phyloP scores from a whole-genome alignment of 1,140 invertebrate genomes.

The Heliconius melpomene region DNA sequence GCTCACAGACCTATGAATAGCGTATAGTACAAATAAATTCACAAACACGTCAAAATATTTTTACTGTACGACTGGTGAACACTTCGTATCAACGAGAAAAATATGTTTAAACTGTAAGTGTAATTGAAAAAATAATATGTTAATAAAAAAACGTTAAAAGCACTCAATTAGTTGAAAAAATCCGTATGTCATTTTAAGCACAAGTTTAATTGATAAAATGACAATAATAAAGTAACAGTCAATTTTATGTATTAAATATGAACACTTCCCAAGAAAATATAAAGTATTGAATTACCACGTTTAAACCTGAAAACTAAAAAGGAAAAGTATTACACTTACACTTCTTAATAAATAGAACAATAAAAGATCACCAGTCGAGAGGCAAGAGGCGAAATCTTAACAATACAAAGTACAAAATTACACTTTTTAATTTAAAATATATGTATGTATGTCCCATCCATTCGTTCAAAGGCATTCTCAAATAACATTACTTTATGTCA shows the following conservation, averaged over 20 bases:
- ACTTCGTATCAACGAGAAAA: not conserved
- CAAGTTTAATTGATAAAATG: too few relatives aligned
- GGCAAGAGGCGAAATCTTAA: constrained; percentile 46
- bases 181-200: too few relatives aligned
- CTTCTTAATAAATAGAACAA: constrained; percentile 6
- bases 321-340: not conserved
- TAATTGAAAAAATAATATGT: not conserved
- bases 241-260: too few relatives aligned
- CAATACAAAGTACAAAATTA: constrained; percentile 53
- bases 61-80: constrained; percentile 8
- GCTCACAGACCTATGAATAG: constrained; percentile 32
- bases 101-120: not conserved
- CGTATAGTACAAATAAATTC: constrained; percentile 49
- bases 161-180: too few relatives aligned
- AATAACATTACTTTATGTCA: constrained; percentile 31
- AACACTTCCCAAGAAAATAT: not conserved
- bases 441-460: constrained; percentile 16
- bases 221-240: too few relatives aligned
- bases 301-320: not conserved
- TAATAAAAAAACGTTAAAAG: too few relatives aligned
- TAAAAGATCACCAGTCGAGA: constrained; percentile 33
- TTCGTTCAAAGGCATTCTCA: constrained; percentile 45
- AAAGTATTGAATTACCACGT: constrained; percentile 2
- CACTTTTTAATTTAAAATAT: constrained; percentile 52
- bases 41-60: constrained; percentile 46